Percentiles rank a stretch among this genome's conserved stretches.
Conservation (phyloP, 2,888 invertebrate genomes). For the Schrankia costaestrigalis region DNA sequence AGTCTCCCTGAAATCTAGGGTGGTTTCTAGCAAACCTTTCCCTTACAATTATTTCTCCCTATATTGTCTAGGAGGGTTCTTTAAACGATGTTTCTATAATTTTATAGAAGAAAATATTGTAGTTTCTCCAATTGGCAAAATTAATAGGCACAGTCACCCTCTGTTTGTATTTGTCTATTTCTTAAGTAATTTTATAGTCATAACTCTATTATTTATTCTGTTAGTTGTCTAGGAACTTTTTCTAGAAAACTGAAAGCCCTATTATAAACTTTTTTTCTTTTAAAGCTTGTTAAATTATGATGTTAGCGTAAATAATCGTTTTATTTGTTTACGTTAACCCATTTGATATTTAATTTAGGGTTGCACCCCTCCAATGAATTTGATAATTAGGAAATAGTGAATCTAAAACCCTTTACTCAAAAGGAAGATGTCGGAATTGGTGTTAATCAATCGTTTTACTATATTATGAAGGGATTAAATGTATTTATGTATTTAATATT, state of each 20-base stretch:
- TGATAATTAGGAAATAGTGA: conserved; percentile 78
- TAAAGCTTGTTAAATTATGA: not conserved
- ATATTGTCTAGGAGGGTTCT: not conserved
- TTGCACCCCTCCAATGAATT: conserved; percentile 45
- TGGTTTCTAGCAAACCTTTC: not conserved
- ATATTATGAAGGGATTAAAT: conserved; percentile 23
- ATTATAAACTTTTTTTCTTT: not conserved
- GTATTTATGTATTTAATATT: conserved; percentile 3
- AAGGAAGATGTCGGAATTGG: conserved; percentile 53
- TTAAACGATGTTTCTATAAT: conserved; percentile 2
- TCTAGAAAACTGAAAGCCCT: not conserved
- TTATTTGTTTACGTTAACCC: conserved; percentile 34
- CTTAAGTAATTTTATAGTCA: conserved; percentile 14
- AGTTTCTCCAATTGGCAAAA: conserved; percentile 9
- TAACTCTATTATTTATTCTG: conserved; percentile 17
- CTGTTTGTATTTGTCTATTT: conserved; percentile 1
- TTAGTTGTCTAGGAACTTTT: conserved; percentile 4
- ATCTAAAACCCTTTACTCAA: conserved; percentile 61
- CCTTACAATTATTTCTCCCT: not conserved
- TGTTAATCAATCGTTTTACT: conserved; percentile 49
- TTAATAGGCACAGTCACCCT: conserved; percentile 10
- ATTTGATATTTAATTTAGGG: conserved; percentile 39
- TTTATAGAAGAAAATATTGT: conserved; percentile 6
- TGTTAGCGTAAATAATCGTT: conserved; percentile 18
- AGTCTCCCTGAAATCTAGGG: not conserved